These are phyloP conservation scores for Palloptera scutellata DNA, from an alignment of 2,888 invertebrate genomes.

Conservation along the genomic window DNA sequence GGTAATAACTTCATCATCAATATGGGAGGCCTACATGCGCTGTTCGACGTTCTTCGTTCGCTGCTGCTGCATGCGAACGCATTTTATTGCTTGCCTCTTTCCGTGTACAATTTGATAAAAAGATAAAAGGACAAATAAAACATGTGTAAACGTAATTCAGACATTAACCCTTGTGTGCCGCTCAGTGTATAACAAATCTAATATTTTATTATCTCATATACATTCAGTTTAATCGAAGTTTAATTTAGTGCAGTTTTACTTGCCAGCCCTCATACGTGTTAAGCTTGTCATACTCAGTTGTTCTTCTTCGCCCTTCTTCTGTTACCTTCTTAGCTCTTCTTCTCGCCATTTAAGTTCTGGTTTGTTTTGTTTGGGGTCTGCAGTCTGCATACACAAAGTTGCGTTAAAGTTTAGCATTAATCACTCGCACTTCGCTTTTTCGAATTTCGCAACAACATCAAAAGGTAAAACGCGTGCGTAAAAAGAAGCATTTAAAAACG, in stretches of 20 bases:
- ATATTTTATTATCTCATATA: no score
- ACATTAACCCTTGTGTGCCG: no score
- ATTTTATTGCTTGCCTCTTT: not conserved
- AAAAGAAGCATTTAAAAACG: constrained; percentile 36
- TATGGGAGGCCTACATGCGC: constrained; percentile 58
- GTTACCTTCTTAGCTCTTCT: not conserved
- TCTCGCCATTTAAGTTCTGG: not conserved
- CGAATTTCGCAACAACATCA: constrained; percentile 30
- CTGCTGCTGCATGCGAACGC: not conserved
- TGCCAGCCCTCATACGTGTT: no score
- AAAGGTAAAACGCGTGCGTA: constrained; percentile 23
- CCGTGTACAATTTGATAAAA: no score
- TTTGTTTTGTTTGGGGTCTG: not conserved
- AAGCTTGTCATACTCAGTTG: not conserved
- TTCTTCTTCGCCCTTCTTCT: not conserved
- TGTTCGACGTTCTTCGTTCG: not conserved
- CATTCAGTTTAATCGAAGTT: no score
- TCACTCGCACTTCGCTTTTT: constrained; percentile 46
- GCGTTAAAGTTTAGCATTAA: constrained; percentile 58
- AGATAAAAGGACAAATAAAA: no score
- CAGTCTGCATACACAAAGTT: constrained; percentile 26
- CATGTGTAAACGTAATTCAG: no score
- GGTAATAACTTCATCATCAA: constrained; percentile 65
- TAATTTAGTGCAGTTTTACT: no score
- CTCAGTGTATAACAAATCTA: no score